Conservation (phyloP, 2,888 invertebrate genomes). For the Drosophila birchii region DNA sequence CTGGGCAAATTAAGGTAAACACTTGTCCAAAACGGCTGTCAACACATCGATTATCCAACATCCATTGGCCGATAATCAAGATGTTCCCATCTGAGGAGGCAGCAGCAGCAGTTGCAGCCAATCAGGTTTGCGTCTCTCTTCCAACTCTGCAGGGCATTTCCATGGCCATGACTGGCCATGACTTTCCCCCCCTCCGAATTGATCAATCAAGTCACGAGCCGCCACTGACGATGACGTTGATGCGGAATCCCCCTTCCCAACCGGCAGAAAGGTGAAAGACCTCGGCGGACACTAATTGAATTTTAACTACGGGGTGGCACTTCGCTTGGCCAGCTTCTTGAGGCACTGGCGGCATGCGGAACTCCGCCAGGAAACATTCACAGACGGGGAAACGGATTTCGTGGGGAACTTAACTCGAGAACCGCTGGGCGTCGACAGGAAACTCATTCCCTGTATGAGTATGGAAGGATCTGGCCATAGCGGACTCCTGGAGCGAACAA, state of each 20-base stretch:
- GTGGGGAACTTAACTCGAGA: not conserved
- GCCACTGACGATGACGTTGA: slow-evolving; percentile 8
- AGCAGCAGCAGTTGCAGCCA: not conserved
- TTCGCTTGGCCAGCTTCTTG: not conserved
- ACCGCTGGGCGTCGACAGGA: fast-evolving
- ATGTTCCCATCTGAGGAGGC: slow-evolving; percentile 15
- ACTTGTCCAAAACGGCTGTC: not conserved
- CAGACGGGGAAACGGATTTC: too few relatives aligned
- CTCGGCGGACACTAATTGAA: not conserved
- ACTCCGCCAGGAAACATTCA: not conserved
- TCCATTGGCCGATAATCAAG: slow-evolving; percentile 7
- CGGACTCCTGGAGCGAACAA: not conserved
- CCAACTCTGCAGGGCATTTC: slow-evolving; percentile 30
- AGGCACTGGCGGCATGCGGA: not conserved
- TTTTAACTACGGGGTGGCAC: not conserved
- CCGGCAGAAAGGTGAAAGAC: slow-evolving; percentile 14
- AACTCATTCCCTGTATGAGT: slow-evolving; percentile 49
- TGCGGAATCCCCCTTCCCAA: slow-evolving; percentile 1
- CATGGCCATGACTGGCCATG: slow-evolving; percentile 19
- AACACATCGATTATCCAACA: not conserved
- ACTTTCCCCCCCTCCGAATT: slow-evolving; percentile 31
- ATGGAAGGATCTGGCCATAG: slow-evolving; percentile 55
- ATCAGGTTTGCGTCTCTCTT: slow-evolving; percentile 9
- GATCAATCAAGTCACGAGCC: slow-evolving; percentile 52
- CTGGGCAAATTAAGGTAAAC: not conserved